Conservation (phyloP, 2,888 invertebrate species). For the Plemyria rubiginata region DNA sequence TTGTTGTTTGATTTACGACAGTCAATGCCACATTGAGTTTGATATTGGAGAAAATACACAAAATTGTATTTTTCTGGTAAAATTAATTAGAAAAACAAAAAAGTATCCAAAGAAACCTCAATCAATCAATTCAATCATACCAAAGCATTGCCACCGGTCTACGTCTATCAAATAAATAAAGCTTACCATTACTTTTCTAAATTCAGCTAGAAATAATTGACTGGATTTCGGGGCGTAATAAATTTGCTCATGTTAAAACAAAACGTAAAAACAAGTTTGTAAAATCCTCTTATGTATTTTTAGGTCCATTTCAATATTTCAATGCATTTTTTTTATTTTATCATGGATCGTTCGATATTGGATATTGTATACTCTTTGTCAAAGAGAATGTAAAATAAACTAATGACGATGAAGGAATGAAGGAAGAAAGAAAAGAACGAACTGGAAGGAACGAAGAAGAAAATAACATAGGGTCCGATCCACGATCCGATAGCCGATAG, state of each 20-base stretch:
- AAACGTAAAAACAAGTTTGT: conserved; percentile 24
- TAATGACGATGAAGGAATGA: too few relatives aligned
- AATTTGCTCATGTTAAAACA: conserved; percentile 13
- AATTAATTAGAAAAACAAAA: too few relatives aligned
- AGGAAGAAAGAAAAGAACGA: too few relatives aligned
- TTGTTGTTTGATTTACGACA: conserved; percentile 46
- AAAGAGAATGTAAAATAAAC: too few relatives aligned
- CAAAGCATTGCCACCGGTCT: conserved; percentile 67
- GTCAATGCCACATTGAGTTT: conserved; percentile 63
- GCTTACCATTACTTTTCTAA: conserved; percentile 67
- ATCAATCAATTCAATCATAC: too few relatives aligned
- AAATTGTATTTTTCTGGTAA: conserved; percentile 5
- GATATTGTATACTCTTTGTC: too few relatives aligned
- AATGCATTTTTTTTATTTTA: conserved; percentile 23
- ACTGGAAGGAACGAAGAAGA: too few relatives aligned
- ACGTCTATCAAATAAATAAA: conserved; percentile 44
- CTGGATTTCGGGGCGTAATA: conserved; percentile 5
- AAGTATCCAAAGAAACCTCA: conserved; percentile 13
- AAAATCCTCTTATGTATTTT: conserved; percentile 18
- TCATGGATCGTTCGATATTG: too few relatives aligned
- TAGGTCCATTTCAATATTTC: too few relatives aligned
- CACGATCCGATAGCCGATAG: too few relatives aligned
- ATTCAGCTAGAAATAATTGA: conserved; percentile 10
- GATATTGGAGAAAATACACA: neutral
- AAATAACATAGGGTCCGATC: too few relatives aligned